Percentiles rank a stretch among this genome's conserved stretches.
Conservation (phyloP, 37 sponge, comb jelly and placozoan genomes). For the Chondrilla cf. caribensis region DNA sequence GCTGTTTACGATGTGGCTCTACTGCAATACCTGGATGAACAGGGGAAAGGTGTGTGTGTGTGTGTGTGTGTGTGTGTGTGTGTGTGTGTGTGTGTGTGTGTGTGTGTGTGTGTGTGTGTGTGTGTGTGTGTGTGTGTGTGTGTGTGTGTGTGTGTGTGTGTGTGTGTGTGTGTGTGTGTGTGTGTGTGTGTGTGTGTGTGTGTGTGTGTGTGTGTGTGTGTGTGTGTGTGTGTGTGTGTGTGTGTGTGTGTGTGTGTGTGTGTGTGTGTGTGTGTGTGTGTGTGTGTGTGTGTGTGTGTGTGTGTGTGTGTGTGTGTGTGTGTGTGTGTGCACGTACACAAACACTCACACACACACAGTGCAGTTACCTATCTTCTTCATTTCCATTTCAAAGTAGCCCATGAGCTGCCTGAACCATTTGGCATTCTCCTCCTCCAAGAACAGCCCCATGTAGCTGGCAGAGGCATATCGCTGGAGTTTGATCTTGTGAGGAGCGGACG, state of each 20-base stretch:
- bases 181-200: too few relatives aligned
- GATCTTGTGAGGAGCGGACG: slow-evolving; percentile 57
- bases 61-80: background rate
- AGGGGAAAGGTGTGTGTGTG: background rate
- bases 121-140: too few relatives aligned
- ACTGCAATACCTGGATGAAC: slow-evolving; percentile 44
- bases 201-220: too few relatives aligned
- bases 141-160: too few relatives aligned
- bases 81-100: background rate
- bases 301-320: background rate
- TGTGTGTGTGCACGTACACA: background rate
- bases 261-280: too few relatives aligned
- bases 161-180: too few relatives aligned
- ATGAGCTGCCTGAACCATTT: slow-evolving; percentile 73
- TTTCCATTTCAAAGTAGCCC: slow-evolving; percentile 46
- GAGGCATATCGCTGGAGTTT: slow-evolving; percentile 55
- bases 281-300: background rate
- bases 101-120: too few relatives aligned
- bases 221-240: too few relatives aligned
- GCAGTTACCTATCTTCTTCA: slow-evolving; percentile 25
- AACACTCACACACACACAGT: background rate
- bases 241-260: background rate
- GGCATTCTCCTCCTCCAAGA: slow-evolving; percentile 77
- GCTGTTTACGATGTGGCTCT: slow-evolving; percentile 80
- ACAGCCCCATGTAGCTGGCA: slow-evolving; percentile 81